A percentile compares a stretch with the other conserved stretches of the same genome.
Evolutionary conservation across 2,113 vertebrate species (phyloP).

Genomic region (Chloropsis hardwickii): DNA sequence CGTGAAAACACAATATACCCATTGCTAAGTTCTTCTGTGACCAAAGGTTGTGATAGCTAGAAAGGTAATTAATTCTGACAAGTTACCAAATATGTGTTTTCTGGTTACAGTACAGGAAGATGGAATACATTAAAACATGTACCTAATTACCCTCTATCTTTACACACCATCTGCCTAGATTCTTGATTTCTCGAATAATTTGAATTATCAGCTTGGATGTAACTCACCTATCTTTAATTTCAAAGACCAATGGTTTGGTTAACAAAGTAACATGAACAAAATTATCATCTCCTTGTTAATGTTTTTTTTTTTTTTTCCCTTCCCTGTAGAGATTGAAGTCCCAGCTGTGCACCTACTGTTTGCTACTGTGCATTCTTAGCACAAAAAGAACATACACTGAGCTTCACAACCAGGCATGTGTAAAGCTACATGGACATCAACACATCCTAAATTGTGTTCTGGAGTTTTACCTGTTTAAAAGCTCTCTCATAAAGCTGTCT

Average conservation of each 20-base stretch:
- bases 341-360: neutral
- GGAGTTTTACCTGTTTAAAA: conserved; percentile 82
- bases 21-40: conserved; percentile 32
- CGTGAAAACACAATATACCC: conserved; percentile 38
- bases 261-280: conserved; percentile 59
- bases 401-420: neutral
- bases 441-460: neutral
- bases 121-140: conserved; percentile 12
- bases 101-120: conserved; percentile 32
- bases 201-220: conserved; percentile 60
- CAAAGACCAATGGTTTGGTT: conserved; percentile 66
- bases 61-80: conserved; percentile 62
- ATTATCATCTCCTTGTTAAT: conserved; percentile 55
- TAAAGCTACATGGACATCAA: neutral
- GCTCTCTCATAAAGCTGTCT: conserved; percentile 85
- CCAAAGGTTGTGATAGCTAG: conserved; percentile 12
- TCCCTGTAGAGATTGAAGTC: conserved; percentile 5
- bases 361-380: neutral
- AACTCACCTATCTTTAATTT: conserved; percentile 67
- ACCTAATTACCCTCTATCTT: conserved; percentile 45
- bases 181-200: conserved; percentile 30
- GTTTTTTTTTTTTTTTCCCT: neutral
- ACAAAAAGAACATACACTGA: neutral
- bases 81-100: conserved; percentile 49
- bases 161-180: conserved; percentile 38